phyloP scores from a whole-genome alignment of 2,797 vertebrate genomes.

The Hapalemur alaotrensis region DNA sequence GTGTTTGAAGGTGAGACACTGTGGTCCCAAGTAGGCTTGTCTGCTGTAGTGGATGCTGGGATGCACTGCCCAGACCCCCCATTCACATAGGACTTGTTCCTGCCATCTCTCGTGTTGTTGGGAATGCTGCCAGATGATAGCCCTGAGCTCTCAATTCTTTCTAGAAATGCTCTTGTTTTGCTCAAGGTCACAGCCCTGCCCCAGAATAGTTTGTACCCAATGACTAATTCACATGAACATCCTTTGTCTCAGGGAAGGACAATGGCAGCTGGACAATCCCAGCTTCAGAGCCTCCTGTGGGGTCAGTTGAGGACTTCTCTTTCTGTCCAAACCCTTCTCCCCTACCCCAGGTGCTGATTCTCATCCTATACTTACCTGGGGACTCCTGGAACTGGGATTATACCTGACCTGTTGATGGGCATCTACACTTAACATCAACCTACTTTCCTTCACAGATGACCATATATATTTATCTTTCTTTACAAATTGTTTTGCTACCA shows the following conservation, averaged over 20 bases:
- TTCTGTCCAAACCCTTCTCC: neutral
- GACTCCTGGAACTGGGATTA: neutral
- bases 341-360: neutral
- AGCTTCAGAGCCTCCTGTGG: neutral
- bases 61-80: fast-evolving
- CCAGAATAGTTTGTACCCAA: neutral
- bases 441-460: neutral
- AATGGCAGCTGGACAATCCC: no score
- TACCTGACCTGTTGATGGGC: neutral
- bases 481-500: neutral
- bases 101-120: neutral
- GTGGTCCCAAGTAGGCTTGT: neutral
- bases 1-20: neutral
- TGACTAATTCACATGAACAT: neutral
- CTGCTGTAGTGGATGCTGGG: neutral
- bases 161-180: neutral
- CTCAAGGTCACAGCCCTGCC: neutral
- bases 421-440: neutral
- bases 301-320: neutral
- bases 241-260: neutral
- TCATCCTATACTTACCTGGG: neutral
- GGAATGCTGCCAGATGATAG: neutral
- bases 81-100: neutral
- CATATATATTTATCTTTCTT: neutral
- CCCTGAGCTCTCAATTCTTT: neutral